A percentile compares a stretch with the other conserved stretches of the same genome.
These are phyloP conservation scores for Oligia strigilis DNA, from an alignment of 2,888 invertebrate genomes.

Conservation along the genomic window DNA sequence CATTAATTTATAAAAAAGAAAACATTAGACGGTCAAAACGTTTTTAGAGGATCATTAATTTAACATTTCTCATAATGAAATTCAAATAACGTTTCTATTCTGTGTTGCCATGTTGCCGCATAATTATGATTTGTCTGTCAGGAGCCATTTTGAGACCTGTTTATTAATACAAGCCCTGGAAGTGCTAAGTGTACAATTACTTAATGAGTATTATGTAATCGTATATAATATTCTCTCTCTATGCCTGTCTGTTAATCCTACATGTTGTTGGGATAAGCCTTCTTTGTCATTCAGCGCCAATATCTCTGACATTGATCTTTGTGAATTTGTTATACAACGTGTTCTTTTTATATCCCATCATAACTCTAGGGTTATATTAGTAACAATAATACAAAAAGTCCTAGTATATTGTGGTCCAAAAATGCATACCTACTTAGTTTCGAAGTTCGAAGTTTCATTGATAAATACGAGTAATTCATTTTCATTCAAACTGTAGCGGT, in stretches of 20 bases:
- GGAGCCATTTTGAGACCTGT: background rate
- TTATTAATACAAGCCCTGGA: background rate
- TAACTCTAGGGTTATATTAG: too few species aligned
- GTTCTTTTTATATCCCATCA: too few species aligned
- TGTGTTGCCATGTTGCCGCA: background rate
- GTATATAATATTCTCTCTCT: background rate
- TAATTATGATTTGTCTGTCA: background rate
- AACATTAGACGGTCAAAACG: background rate
- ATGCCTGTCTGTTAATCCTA: slow-evolving; percentile 1
- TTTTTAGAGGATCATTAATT: background rate
- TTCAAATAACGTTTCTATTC: background rate
- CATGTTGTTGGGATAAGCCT: background rate
- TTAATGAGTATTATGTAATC: background rate
- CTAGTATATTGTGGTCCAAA: too few species aligned
- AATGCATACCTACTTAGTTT: too few species aligned
- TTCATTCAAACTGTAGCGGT: too few species aligned
- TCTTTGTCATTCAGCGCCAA: slow-evolving; percentile 4
- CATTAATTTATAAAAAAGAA: background rate
- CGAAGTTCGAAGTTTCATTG: too few species aligned
- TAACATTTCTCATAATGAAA: background rate
- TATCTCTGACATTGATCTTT: slow-evolving; percentile 12
- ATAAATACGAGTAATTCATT: too few species aligned
- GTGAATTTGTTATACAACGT: background rate
- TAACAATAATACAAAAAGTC: too few species aligned
- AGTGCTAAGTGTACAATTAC: slow-evolving; percentile 1